Base-by-base conservation (phyloP, 2,888 invertebrate genomes). In the Melinaea marsaeus region DNA sequence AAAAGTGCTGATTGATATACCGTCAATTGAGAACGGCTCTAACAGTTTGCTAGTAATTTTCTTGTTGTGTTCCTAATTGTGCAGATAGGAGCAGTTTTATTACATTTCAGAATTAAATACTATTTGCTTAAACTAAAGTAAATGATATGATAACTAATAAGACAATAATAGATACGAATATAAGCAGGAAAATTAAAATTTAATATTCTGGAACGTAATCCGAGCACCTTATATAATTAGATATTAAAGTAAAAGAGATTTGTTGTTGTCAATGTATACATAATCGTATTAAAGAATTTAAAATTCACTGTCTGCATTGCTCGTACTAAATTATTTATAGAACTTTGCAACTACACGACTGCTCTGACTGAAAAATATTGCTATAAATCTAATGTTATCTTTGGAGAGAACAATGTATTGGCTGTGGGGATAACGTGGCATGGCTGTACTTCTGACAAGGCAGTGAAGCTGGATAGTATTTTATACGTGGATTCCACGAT, bases 351-450 rank as follows among this genome's bases (percentile, higher is more conserved):
- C 57, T 62, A 35, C 45, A 60, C 63, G 47, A 47, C 55, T 54
- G 54, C 42, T 56, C 58, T 64, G 64, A 62, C 61, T 60, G 57
- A 48, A 57, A 62, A 62, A 48, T 58, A 55, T 57, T 51, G 58
- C 58, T 55, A 64, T 64, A 61, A 64, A 67, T 64, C 64, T 64
- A 67, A 62, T 67, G 62, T 64, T 62, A 62, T 64, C 60, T 56
- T 62, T 56, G 55, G 55, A 58, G 46, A 64, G 11, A 51, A 9
- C 59, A 56, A 67, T 64, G 61, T 64, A 64, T 64, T 62, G 62
- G 61, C 45, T 62, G 45, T 42, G 62, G 56, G 62, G 57, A 60
- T 65, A 60, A 58, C 61, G 42, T 62, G 58, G 65, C 63, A 48
- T 58, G 57, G 61, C 47, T 42, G 33, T 56, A 22, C 51, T 58